Percentiles rank a stretch among this genome's conserved stretches.
Conservation (phyloP, 2,888 invertebrate genomes). For the Thumatha senex region DNA sequence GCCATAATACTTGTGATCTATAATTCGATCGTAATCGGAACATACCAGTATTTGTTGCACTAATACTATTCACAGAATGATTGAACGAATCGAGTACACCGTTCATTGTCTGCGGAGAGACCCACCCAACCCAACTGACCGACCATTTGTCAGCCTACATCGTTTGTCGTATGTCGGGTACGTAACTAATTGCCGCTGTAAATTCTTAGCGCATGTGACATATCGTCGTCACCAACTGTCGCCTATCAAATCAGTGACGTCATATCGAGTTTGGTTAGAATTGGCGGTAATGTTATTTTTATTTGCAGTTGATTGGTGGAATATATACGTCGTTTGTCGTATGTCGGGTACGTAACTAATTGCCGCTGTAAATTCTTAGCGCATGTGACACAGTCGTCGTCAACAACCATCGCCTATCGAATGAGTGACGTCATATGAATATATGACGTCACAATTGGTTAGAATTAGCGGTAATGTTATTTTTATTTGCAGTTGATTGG, state of each 20-base stretch:
- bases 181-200: conserved; percentile 50
- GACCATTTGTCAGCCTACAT: conserved; percentile 44
- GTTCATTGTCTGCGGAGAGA: conserved; percentile 44
- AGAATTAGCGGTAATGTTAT: too few relatives aligned
- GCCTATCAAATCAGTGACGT: conserved; percentile 39
- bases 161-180: conserved; percentile 44
- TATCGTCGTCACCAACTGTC: conserved; percentile 29
- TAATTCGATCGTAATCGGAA: background rate
- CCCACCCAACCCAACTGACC: conserved; percentile 38
- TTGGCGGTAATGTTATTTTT: background rate
- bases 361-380: conserved; percentile 46
- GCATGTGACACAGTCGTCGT: conserved; percentile 21
- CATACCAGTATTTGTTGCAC: conserved; percentile 9
- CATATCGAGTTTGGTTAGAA: background rate
- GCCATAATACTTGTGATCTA: background rate
- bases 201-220: conserved; percentile 42
- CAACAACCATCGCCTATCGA: conserved; percentile 32
- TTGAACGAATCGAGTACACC: conserved; percentile 36
- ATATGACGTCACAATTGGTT: too few relatives aligned
- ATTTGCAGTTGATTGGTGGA: background rate
- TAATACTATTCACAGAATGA: conserved; percentile 40
- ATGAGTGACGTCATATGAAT: conserved; percentile 27
- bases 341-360: conserved; percentile 47
- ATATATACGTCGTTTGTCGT: conserved; percentile 43
- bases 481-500: too few relatives aligned